Base-by-base conservation (phyloP, 2,888 invertebrate species). In the Tiliacea aurago region DNA sequence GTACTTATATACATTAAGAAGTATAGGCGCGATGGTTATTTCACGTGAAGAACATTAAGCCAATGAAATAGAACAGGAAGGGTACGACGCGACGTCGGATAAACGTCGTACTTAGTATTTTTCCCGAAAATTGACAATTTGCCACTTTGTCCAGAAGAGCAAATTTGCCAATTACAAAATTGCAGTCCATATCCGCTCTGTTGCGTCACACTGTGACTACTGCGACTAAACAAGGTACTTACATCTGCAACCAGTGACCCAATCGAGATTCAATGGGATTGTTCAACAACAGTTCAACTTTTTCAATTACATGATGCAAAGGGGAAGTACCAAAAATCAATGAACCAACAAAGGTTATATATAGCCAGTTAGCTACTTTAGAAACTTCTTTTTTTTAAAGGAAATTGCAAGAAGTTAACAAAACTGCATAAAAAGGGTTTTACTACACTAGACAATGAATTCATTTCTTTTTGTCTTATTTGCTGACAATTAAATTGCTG, bases 161-260 rank as follows among this genome's bases (percentile, higher is more conserved):
- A 56, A 78, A 73, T 75, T 83, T 64, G 49, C 65, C 49, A 61
- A 53, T 66, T 70, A 53, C n/a, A 20, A 72, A 83, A 73, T 61
- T 79, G 55, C 68, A 51, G 63, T 51, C 20, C 59, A 70, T 70
- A 66, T 70, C 69, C 71, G 63, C 23, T 62, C n/a, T 37, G n/a
- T 49, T 61, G 23, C 63, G 55, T 49, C 70, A 69, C 13, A 47
- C 53, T 23, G 47, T 49, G 45, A 64, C 47, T 51, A n/a, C n/a
- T 53, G 6, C 1, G 43, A 49, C 20, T 51, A 49, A 43, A 62
- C 23, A n/a, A 51, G 45, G 13, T 59, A 67, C 11, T 59, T 23
- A 59, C 49, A 63, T 41, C 47, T 51, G 28, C 18, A 33, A 37
- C 13, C 7, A 45, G 33, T 37, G 23, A 43, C 9, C 15, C 41